These are phyloP conservation scores for Agyllia agylla DNA, from an alignment of 2,888 invertebrate genomes.

Conservation along the genomic window DNA sequence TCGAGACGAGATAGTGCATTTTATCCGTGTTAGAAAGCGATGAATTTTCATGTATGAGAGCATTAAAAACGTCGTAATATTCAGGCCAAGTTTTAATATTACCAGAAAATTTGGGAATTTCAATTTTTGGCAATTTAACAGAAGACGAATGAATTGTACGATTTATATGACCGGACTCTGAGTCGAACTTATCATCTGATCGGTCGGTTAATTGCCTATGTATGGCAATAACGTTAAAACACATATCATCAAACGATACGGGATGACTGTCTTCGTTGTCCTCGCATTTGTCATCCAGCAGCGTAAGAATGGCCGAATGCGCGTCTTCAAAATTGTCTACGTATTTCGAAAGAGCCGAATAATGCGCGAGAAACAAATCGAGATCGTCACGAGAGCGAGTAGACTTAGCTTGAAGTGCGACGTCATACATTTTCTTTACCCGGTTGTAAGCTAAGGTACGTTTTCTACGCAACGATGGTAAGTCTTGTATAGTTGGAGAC, in stretches of 20 bases:
- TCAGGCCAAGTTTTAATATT: background rate
- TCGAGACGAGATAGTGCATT: background rate
- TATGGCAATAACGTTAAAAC: background rate
- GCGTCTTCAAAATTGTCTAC: background rate
- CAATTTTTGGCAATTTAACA: background rate
- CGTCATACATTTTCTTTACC: background rate
- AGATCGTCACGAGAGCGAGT: background rate
- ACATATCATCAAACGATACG: background rate
- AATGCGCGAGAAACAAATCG: background rate
- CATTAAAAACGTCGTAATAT: background rate
- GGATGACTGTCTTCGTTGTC: background rate
- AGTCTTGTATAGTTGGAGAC: background rate
- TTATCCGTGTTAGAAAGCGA: background rate
- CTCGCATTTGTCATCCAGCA: background rate
- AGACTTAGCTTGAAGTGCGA: background rate
- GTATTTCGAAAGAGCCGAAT: background rate
- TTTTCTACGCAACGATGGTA: background rate
- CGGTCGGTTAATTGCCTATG: background rate
- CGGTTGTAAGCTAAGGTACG: background rate
- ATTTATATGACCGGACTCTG: background rate
- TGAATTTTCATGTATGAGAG: background rate
- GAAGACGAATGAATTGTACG: background rate
- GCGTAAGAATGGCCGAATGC: background rate
- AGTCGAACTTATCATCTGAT: background rate
- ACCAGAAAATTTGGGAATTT: background rate